Evolutionary conservation across 1,140 invertebrate species (phyloP).

Genomic region (Pseudomyrmex cubaensis): DNA sequence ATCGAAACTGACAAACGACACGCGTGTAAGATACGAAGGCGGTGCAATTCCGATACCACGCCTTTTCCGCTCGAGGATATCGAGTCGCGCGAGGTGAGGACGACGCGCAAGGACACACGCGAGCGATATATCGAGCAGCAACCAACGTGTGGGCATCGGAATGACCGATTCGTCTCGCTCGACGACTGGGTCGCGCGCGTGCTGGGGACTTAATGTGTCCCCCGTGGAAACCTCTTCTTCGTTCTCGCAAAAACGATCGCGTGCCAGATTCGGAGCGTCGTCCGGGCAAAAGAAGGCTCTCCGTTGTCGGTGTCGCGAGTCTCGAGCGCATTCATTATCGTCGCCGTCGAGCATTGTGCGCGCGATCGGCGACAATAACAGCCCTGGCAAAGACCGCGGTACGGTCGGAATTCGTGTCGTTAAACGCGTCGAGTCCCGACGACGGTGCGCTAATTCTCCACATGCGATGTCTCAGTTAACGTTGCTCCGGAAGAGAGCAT

Average conservation of each 20-base stretch:
- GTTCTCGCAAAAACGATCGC: slow-evolving; percentile 69
- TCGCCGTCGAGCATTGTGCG: slow-evolving; percentile 63
- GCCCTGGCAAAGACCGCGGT: slow-evolving; percentile 4
- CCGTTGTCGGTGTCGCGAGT: slow-evolving; percentile 53
- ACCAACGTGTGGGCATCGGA: slow-evolving; percentile 68
- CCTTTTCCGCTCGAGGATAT: slow-evolving; percentile 24
- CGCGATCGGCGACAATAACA: slow-evolving; percentile 63
- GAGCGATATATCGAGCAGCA: slow-evolving; percentile 42
- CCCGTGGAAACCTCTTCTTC: slow-evolving; percentile 45
- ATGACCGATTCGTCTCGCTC: slow-evolving; percentile 65
- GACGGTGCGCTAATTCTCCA: slow-evolving; percentile 31
- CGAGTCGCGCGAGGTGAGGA: slow-evolving; percentile 53
- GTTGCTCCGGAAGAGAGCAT: background rate
- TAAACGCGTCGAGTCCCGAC: slow-evolving; percentile 23
- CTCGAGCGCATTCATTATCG: slow-evolving; percentile 69
- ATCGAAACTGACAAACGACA: slow-evolving; percentile 39
- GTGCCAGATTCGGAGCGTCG: slow-evolving; percentile 63
- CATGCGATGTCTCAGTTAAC: slow-evolving; percentile 22
- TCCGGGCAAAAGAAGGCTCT: slow-evolving; percentile 58
- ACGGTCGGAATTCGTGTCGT: slow-evolving; percentile 9
- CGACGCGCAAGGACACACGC: slow-evolving; percentile 57
- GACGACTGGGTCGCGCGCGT: slow-evolving; percentile 45
- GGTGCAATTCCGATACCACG: slow-evolving; percentile 53
- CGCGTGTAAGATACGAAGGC: slow-evolving; percentile 54
- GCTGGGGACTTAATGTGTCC: slow-evolving; percentile 49